Conservation (phyloP, 2,797 vertebrate species). For the Zenarchopterus dispar region DNA sequence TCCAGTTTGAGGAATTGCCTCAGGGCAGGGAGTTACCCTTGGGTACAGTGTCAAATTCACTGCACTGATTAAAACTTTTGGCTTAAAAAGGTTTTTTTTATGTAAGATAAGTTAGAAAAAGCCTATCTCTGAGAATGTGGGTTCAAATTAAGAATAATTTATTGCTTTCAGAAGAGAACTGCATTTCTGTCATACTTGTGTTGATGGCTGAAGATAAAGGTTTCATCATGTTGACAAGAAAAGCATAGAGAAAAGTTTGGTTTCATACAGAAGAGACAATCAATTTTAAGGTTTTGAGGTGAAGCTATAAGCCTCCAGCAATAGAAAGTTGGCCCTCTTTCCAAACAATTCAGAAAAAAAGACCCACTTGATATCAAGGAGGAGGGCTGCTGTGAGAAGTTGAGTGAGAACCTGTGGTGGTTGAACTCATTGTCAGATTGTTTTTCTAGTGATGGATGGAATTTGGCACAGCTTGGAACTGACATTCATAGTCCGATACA, state of each 20-base stretch:
- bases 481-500: slow-evolving; percentile 72
- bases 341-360: neutral
- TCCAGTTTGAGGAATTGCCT: slow-evolving; percentile 17
- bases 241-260: neutral
- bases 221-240: neutral
- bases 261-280: neutral
- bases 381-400: slow-evolving; percentile 6
- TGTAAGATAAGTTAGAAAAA: slow-evolving; percentile 5
- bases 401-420: slow-evolving; percentile 42
- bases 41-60: slow-evolving; percentile 8
- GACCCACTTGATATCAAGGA: neutral
- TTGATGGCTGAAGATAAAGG: neutral
- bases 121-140: slow-evolving; percentile 8
- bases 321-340: slow-evolving; percentile 1
- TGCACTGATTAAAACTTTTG: slow-evolving; percentile 12
- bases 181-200: neutral
- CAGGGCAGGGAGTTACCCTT: slow-evolving; percentile 10
- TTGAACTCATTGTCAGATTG: slow-evolving; percentile 66
- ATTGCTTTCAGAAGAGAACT: neutral
- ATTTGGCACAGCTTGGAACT: slow-evolving; percentile 61
- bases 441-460: slow-evolving; percentile 64
- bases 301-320: neutral
- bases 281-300: neutral
- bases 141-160: neutral
- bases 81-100: slow-evolving; percentile 3